Base-by-base conservation (phyloP, 92 coral and sea anemone genomes). In the Bergia sp. region DNA sequence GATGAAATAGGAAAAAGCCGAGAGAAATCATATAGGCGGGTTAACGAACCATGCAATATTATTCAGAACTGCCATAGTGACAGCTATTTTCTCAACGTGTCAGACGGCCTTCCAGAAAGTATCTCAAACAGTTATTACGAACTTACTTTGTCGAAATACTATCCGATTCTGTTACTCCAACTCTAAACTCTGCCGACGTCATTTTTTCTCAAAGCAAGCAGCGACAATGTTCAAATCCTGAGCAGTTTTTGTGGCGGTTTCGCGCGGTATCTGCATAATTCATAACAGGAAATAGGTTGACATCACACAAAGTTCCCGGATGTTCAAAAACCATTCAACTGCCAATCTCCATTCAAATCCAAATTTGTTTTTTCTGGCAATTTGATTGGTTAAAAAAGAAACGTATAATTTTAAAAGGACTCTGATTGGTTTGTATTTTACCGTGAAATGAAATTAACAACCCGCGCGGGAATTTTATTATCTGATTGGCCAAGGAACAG, bases 311-410 rank as follows among this genome's bases (percentile, higher is more conserved):
- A 65, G 15, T 23, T 89, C 96, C 96, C 96, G 96, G 96, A 94
- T 94, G 92, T 10, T 5, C 18, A 73, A 29, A 75, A 90, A 77
- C n/a, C 90, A 67, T 73, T 86, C 61, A 91, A 86, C 86, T 89
- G 92, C 72, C 79, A 45, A 50, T 8, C 61, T 10, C 75, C 18
- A 64, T 88, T 89, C 92, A 90, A 86, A 86, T 80, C 20, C 73
- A 29, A 16, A 37, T 69, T 12, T 86, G 80, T 76, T 64, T 29
- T 81, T 55, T 44, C 73, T 82, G 82, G 77, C 39, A 71, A 58
- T 40, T 73, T 91, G 95, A 95, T 95, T 93, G 98, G 98, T 61
- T 88, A 18, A 55, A 41, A n/a, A 21, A 23, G 41, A 75, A 79
- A 29, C 78, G 57, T 77, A 69, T 40, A 40, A 37, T 37, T 64